A percentile compares a stretch with the other conserved stretches of the same genome.
Conservation (phyloP, 2,888 invertebrate species). For the Polymixis flavicincta region DNA sequence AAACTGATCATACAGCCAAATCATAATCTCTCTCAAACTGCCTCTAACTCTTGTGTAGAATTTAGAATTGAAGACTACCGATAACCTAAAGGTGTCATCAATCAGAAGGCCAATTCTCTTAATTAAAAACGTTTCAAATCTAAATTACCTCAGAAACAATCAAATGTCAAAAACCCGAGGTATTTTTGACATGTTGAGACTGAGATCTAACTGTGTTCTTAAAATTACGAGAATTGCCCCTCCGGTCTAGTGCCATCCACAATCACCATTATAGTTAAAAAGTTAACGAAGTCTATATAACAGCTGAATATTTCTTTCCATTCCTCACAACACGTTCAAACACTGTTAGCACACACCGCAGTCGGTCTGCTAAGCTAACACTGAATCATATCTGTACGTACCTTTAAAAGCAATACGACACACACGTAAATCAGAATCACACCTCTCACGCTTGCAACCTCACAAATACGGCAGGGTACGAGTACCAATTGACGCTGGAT, state of each 20-base stretch:
- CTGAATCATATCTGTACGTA: slow-evolving; percentile 22
- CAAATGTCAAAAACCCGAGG: too few species aligned
- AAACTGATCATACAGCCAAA: neutral
- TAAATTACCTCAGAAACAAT: too few species aligned
- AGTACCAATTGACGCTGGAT: slow-evolving; percentile 18
- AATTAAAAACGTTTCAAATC: too few species aligned
- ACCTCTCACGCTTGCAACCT: slow-evolving; percentile 9
- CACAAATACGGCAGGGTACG: slow-evolving; percentile 22
- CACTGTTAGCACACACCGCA: slow-evolving; percentile 9
- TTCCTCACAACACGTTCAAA: neutral
- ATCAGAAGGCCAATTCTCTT: too few species aligned
- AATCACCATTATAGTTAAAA: neutral
- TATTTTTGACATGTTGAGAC: too few species aligned
- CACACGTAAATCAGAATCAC: slow-evolving; percentile 47
- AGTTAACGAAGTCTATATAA: neutral
- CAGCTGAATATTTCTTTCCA: neutral
- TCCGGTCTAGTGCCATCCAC: neutral
- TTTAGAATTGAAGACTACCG: neutral
- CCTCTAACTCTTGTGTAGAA: neutral
- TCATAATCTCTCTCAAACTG: neutral
- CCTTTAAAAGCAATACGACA: slow-evolving; percentile 42
- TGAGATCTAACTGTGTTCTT: too few species aligned
- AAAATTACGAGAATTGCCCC: too few species aligned
- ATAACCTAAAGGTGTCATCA: too few species aligned
- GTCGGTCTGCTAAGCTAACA: slow-evolving; percentile 25